A percentile compares a stretch with the other conserved stretches of the same genome.
Conservation (phyloP, 2,113 vertebrate species). For the Poicephalus gulielmi region DNA sequence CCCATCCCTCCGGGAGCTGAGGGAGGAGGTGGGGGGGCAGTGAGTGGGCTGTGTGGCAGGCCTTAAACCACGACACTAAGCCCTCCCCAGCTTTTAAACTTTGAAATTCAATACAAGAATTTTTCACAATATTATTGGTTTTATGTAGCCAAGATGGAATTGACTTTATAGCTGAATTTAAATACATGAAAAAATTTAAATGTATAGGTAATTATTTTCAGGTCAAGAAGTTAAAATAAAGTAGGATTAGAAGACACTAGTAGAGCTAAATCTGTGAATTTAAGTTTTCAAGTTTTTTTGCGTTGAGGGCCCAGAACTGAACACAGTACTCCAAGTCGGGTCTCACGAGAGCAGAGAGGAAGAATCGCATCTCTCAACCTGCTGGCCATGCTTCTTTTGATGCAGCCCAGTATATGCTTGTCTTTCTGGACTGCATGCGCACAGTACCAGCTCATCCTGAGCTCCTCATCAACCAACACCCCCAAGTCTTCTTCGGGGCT, state of each 20-base stretch:
- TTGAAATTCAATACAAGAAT: neutral
- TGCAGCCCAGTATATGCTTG: neutral
- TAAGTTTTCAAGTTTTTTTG: neutral
- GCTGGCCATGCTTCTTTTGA: neutral
- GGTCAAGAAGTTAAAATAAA: neutral
- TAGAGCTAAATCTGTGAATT: neutral
- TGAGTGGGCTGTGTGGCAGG: too few species aligned
- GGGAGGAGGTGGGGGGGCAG: too few species aligned
- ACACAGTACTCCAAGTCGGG: neutral
- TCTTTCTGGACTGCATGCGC: neutral
- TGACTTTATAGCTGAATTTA: neutral
- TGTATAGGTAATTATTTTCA: neutral
- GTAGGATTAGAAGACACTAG: neutral
- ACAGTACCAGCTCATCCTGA: neutral
- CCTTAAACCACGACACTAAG: too few species aligned
- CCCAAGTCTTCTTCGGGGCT: neutral
- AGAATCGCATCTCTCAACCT: neutral
- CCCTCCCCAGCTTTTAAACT: neutral
- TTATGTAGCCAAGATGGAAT: neutral
- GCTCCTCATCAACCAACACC: neutral
- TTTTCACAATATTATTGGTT: rapidly evolving
- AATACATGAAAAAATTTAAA: neutral
- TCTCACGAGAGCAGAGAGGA: neutral
- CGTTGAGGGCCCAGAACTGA: neutral
- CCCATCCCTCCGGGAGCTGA: too few species aligned